These are phyloP conservation scores for Eurystomus gularis DNA, from an alignment of 2,113 vertebrate species.

Conservation along the genomic window DNA sequence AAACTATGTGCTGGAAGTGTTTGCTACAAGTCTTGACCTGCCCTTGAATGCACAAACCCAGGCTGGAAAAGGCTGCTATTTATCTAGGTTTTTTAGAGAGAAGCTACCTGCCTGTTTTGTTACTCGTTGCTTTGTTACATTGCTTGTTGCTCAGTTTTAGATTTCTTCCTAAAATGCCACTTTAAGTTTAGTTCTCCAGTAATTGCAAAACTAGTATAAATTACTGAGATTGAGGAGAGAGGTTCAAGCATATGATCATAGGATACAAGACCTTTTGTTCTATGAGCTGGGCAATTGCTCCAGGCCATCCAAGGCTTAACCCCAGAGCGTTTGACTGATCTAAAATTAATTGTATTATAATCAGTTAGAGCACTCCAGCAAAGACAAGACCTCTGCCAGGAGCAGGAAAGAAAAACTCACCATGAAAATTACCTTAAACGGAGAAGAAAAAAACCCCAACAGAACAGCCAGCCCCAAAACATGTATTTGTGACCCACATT, in stretches of 20 bases:
- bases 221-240: background rate
- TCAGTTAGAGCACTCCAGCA: background rate
- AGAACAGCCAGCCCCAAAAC: background rate
- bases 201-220: background rate
- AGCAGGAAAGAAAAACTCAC: background rate
- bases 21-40: background rate
- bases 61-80: background rate
- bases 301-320: background rate
- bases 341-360: background rate
- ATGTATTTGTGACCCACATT: fast-evolving
- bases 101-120: background rate
- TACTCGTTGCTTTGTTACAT: background rate
- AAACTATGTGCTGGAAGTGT: background rate
- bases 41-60: background rate
- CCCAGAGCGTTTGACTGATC: background rate
- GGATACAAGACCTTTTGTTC: slow-evolving; percentile 24
- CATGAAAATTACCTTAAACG: background rate
- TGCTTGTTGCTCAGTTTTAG: background rate
- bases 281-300: background rate
- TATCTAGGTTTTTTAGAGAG: background rate
- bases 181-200: background rate
- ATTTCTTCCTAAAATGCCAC: background rate
- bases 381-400: background rate
- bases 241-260: background rate
- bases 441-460: background rate